phyloP scores from a whole-genome alignment of 2,113 vertebrate genomes.

The Porphyrio hochstetteri region DNA sequence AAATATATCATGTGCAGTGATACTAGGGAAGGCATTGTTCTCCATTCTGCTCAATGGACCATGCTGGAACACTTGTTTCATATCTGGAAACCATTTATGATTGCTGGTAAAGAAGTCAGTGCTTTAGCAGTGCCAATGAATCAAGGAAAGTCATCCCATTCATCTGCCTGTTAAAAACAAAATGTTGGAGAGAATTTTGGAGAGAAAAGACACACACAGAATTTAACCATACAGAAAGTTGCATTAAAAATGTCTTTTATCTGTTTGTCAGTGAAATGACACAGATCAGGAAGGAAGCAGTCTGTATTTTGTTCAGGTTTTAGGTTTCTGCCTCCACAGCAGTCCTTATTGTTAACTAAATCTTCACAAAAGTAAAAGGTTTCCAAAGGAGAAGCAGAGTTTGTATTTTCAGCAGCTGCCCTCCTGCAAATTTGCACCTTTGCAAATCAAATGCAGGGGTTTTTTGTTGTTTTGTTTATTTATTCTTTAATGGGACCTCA shows the following conservation, averaged over 20 bases:
- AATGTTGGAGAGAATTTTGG: constrained; percentile 29
- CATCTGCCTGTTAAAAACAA: constrained; percentile 61
- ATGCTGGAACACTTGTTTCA: constrained; percentile 75
- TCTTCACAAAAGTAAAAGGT: background rate
- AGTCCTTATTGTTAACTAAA: background rate
- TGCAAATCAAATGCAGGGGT: background rate
- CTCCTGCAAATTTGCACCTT: background rate
- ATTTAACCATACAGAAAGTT: background rate
- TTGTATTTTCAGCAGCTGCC: background rate
- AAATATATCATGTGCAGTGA: constrained; percentile 69
- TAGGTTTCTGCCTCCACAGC: background rate
- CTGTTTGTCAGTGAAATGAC: background rate
- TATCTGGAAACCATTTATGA: constrained; percentile 74
- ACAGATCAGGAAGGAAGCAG: background rate
- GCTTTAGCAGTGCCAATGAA: constrained; percentile 49
- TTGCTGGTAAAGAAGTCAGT: constrained; percentile 70
- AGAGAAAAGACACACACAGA: constrained; percentile 39
- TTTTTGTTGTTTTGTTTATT: background rate
- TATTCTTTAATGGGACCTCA: background rate
- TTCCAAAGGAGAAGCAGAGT: background rate
- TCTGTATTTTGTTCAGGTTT: background rate
- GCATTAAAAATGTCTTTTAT: background rate
- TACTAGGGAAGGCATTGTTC: constrained; percentile 67
- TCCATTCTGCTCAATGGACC: constrained; percentile 78
- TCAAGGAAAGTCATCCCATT: constrained; percentile 65